phyloP scores from a whole-genome alignment of 2,113 vertebrate genomes.

The Ranitomeya imitator region DNA sequence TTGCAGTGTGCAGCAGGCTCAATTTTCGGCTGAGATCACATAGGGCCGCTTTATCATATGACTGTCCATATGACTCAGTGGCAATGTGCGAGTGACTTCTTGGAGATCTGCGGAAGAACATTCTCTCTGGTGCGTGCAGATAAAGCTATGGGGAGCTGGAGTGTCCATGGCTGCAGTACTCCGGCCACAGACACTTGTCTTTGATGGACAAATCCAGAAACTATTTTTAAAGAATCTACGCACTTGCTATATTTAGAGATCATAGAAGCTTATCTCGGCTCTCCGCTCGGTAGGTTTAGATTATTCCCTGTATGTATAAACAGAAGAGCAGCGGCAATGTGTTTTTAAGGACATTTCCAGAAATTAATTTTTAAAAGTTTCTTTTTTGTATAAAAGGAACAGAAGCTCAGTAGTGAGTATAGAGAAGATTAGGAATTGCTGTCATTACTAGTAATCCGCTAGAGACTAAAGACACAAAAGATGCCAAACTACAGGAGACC shows the following conservation, averaged over 20 bases:
- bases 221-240: conserved; percentile 73
- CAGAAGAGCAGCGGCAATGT: background rate
- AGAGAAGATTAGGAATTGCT: too few relatives aligned
- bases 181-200: background rate
- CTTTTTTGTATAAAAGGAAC: too few relatives aligned
- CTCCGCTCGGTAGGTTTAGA: conserved; percentile 68
- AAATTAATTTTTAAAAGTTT: background rate
- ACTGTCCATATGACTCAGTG: background rate
- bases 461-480: too few relatives aligned
- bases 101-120: background rate
- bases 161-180: background rate
- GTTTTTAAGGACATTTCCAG: background rate
- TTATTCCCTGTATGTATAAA: conserved; percentile 65
- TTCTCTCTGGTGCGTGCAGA: background rate
- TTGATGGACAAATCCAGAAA: background rate
- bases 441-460: too few relatives aligned
- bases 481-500: background rate
- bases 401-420: too few relatives aligned
- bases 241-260: conserved; percentile 74
- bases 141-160: background rate
- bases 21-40: conserved; percentile 10
- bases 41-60: conserved; percentile 16
- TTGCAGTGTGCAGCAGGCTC: background rate
- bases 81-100: conserved; percentile 18
- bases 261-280: conserved; percentile 70